These are phyloP conservation scores for Sarcophaga bullata DNA, from an alignment of 1,140 invertebrate genomes.

Conservation along the genomic window DNA sequence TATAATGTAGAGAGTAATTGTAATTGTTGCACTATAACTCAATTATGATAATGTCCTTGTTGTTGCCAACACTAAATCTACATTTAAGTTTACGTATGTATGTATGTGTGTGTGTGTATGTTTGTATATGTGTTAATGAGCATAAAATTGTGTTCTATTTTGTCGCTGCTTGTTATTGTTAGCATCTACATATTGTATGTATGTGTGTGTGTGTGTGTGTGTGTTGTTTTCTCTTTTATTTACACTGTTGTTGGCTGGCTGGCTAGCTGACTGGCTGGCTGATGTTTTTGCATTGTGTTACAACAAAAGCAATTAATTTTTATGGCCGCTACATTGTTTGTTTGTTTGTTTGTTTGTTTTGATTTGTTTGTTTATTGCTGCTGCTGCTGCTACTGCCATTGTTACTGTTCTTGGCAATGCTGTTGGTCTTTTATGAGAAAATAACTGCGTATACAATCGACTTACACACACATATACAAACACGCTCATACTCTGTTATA, in stretches of 20 bases:
- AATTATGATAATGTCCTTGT: constrained; percentile 30
- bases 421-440: constrained; percentile 2
- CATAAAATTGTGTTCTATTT: too few species aligned
- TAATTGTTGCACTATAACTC: constrained; percentile 36
- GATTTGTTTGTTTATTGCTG: too few species aligned
- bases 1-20: constrained; percentile 8
- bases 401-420: too few species aligned
- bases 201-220: neutral
- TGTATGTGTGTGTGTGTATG: neutral
- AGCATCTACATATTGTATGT: neutral
- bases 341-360: constrained; percentile 4
- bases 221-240: neutral
- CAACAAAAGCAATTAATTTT: constrained; percentile 27
- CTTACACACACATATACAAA: neutral
- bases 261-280: neutral
- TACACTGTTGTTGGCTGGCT: neutral
- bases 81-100: too few species aligned
- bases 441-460: too few species aligned
- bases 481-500: neutral
- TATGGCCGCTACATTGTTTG: constrained; percentile 13
- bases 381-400: too few species aligned
- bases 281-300: neutral
- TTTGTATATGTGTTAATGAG: neutral
- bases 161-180: too few species aligned
- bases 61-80: neutral